These are phyloP conservation scores for Crotalus horridus DNA, from an alignment of 2,113 vertebrate genomes.

Conservation along the genomic window DNA sequence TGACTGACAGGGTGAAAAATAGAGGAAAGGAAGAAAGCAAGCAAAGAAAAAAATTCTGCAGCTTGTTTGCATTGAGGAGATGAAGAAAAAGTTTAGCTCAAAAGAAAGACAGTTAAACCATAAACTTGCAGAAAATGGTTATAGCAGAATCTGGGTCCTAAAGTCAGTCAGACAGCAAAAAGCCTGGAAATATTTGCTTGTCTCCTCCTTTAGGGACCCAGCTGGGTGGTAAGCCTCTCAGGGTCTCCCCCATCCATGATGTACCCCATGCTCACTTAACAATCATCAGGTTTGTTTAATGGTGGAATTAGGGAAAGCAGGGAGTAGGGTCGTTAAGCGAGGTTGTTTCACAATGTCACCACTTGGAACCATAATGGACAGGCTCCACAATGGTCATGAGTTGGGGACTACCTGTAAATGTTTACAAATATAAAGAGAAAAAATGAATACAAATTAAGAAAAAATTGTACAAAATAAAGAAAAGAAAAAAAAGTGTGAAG, in stretches of 20 bases:
- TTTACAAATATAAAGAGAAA: background rate
- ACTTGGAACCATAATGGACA: background rate
- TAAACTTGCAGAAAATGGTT: background rate
- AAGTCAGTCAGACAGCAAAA: background rate
- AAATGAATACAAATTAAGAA: background rate
- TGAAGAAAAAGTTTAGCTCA: background rate
- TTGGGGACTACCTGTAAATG: background rate
- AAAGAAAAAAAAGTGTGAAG: background rate
- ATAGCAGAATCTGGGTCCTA: background rate
- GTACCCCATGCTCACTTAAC: background rate
- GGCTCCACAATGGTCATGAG: background rate
- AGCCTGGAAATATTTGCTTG: background rate
- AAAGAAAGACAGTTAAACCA: background rate
- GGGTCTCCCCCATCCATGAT: background rate
- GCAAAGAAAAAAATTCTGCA: background rate
- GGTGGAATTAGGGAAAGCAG: background rate
- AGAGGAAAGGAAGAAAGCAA: background rate
- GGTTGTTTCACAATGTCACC: background rate
- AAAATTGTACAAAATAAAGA: background rate
- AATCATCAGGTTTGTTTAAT: too few species aligned
- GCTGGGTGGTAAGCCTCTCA: too few species aligned
- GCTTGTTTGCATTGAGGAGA: background rate
- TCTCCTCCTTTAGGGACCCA: background rate
- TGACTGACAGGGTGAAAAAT: background rate
- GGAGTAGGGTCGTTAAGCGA: background rate